A percentile compares a stretch with the other conserved stretches of the same genome.
phyloP scores from a whole-genome alignment of 2,113 vertebrate species.

The human (Homo sapiens) region GRCh38 chr19:45914501-45915000 shows the following conservation, averaged over 20 bases:
- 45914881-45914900: background rate
- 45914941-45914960: background rate
- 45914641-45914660: conserved; percentile 77
- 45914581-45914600: background rate
- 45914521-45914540: fast-evolving
- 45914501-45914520: conserved; percentile 75
- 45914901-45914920: background rate
- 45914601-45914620: background rate
- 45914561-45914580: background rate
- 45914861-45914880: background rate
- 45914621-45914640: conserved; percentile 46
- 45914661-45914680: conserved; percentile 80
- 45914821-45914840: conserved; percentile 73
- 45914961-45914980: background rate
- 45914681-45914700: background rate
- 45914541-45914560: background rate
- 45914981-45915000: background rate
- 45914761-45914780: background rate
- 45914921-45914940: background rate
- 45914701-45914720: fast-evolving
- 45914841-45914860: conserved; percentile 76
- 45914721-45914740: background rate
- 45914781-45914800: conserved; percentile 35
- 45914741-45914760: background rate
- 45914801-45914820: conserved; percentile 63